Percentiles rank a stretch among this genome's conserved stretches.
Evolutionary conservation across 2,113 vertebrate species (phyloP).

Genomic region (Passer montanus): DNA sequence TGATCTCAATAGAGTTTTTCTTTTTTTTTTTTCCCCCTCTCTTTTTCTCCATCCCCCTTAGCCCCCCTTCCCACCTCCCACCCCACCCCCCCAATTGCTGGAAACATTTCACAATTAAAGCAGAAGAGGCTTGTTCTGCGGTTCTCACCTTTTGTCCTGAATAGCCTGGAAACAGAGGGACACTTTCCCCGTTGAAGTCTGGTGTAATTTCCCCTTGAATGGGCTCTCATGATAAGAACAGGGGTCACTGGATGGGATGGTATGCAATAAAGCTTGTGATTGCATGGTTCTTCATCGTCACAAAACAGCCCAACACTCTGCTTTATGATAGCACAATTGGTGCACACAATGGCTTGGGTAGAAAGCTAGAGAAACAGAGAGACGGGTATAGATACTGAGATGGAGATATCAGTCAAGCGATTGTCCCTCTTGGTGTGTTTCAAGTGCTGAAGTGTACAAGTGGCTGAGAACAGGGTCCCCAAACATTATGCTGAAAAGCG

Average conservation of each 20-base stretch:
- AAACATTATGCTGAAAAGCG: conserved; percentile 75
- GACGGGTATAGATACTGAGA: conserved; percentile 67
- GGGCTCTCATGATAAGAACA: conserved; percentile 78
- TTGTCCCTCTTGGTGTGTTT: conserved; percentile 75
- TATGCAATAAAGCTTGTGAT: conserved; percentile 78
- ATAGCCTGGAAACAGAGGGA: conserved; percentile 76
- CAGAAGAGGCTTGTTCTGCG: conserved; percentile 70
- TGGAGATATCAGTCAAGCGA: conserved; percentile 76
- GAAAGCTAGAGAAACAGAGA: conserved; percentile 77
- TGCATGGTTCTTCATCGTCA: conserved; percentile 67
- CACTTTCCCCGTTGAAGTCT: conserved; percentile 73
- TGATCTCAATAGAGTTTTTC: conserved; percentile 77
- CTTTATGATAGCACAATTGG: conserved; percentile 71
- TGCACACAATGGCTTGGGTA: conserved; percentile 70
- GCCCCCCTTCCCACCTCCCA: neutral
- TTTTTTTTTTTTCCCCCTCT: neutral
- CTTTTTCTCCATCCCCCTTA: neutral
- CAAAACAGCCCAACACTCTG: conserved; percentile 70
- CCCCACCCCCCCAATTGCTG: neutral
- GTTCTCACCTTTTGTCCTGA: conserved; percentile 80
- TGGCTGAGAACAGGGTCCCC: conserved; percentile 77
- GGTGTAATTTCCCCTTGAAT: conserved; percentile 79
- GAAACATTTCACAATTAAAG: conserved; percentile 73
- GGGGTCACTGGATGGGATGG: conserved; percentile 74
- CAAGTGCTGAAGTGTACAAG: conserved; percentile 76